phyloP scores from a whole-genome alignment of 2,113 vertebrate genomes.

The Muscicapa adusta region DNA sequence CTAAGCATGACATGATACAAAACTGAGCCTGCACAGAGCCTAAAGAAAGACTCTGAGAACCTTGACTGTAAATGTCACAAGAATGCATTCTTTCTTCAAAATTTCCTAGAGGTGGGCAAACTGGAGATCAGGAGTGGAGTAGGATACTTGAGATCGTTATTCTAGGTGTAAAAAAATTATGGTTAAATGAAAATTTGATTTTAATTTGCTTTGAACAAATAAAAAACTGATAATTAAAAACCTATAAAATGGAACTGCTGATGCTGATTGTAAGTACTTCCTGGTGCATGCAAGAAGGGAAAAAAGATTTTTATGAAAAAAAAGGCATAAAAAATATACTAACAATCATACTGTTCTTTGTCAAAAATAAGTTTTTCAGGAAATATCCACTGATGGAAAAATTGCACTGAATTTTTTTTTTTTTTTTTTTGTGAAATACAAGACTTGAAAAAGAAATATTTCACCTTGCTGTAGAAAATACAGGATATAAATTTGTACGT shows the following conservation, averaged over 20 bases:
- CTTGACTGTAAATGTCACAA: background rate
- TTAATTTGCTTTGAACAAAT: background rate
- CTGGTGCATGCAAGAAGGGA: background rate
- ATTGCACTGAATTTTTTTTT: background rate
- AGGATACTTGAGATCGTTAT: background rate
- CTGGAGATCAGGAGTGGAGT: background rate
- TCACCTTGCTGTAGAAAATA: background rate
- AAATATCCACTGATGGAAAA: background rate
- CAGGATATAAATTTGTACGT: fast-evolving
- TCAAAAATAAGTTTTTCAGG: background rate
- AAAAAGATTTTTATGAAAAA: background rate
- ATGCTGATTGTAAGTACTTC: background rate
- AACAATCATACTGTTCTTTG: background rate
- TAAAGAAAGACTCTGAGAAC: background rate
- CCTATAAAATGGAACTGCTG: background rate
- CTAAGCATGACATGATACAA: background rate
- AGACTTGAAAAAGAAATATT: background rate
- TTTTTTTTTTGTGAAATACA: background rate
- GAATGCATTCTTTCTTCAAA: background rate
- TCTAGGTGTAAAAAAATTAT: background rate
- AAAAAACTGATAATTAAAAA: background rate
- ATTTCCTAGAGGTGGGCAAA: background rate
- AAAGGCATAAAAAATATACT: background rate
- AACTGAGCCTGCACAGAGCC: background rate
- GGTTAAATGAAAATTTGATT: background rate